Percentiles rank a stretch among this genome's conserved stretches.
Evolutionary conservation across 2,113 vertebrate species (phyloP).

Genomic region (Symphodus melops): DNA sequence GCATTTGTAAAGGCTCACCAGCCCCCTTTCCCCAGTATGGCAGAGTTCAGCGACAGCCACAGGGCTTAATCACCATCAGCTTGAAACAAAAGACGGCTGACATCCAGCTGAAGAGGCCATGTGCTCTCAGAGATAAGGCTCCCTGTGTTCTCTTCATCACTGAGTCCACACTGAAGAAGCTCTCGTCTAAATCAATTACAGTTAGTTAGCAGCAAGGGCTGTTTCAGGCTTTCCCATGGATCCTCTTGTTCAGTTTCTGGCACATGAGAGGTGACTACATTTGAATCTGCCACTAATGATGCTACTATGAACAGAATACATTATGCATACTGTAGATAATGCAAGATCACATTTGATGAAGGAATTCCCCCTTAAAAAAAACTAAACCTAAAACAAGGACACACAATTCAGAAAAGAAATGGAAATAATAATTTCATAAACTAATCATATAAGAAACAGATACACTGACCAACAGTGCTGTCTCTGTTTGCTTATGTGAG

Average conservation of each 20-base stretch:
- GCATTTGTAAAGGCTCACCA: conserved; percentile 25
- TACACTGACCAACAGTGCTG: neutral
- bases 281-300: neutral
- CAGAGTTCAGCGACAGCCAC: conserved; percentile 23
- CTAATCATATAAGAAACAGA: neutral
- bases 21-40: neutral
- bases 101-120: conserved; percentile 58
- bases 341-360: neutral
- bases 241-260: conserved; percentile 11
- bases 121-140: conserved; percentile 52
- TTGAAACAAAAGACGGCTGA: conserved; percentile 49
- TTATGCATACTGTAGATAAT: neutral
- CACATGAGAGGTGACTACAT: neutral
- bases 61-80: conserved; percentile 34
- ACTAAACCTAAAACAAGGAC: neutral
- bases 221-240: conserved; percentile 10
- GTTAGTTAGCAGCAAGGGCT: conserved; percentile 8
- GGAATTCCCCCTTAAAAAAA: neutral
- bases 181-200: conserved; percentile 53
- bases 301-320: neutral
- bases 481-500: neutral
- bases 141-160: conserved; percentile 33
- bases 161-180: conserved; percentile 38
- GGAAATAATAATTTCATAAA: no score
- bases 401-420: no score